A percentile compares a stretch with the other conserved stretches of the same genome.
Conservation (phyloP, 1,140 invertebrate genomes). For the Drosophila nannoptera region DNA sequence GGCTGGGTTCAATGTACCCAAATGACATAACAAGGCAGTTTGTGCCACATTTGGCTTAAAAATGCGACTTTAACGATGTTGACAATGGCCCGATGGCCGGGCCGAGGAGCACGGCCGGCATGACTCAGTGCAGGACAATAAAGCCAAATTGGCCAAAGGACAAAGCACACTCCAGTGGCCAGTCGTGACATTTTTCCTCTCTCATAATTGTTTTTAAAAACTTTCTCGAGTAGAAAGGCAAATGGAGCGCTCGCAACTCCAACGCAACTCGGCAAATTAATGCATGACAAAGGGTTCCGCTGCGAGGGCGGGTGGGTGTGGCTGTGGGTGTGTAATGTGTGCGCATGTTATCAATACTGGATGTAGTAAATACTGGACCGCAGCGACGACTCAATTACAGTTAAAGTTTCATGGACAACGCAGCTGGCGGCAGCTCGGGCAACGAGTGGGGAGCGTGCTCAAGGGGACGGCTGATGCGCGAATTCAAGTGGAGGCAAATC, state of each 20-base stretch:
- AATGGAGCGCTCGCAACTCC: conserved; percentile 59
- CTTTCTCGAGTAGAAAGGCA: conserved; percentile 61
- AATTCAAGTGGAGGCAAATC: no score
- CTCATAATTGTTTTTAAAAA: conserved; percentile 65
- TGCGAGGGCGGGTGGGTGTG: background rate
- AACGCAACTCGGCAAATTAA: background rate
- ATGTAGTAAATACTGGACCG: background rate
- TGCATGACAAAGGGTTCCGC: no score
- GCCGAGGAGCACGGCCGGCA: background rate
- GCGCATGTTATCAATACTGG: conserved; percentile 26
- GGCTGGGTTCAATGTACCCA: conserved; percentile 59
- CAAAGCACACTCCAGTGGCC: conserved; percentile 15
- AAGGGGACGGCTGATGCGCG: no score
- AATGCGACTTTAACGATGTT: conserved; percentile 72
- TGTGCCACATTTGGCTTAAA: conserved; percentile 71
- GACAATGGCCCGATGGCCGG: conserved; percentile 20
- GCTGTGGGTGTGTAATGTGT: background rate
- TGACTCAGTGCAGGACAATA: conserved; percentile 17
- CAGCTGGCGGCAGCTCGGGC: conserved; percentile 11
- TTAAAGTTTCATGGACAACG: conserved; percentile 17
- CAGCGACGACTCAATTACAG: conserved; percentile 20
- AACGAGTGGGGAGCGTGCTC: background rate
- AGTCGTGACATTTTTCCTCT: conserved; percentile 48
- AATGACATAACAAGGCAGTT: conserved; percentile 70
- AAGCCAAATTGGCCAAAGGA: conserved; percentile 38